Base-by-base conservation (phyloP, 1,140 invertebrate species). In the Lasioglossum baleicum region DNA sequence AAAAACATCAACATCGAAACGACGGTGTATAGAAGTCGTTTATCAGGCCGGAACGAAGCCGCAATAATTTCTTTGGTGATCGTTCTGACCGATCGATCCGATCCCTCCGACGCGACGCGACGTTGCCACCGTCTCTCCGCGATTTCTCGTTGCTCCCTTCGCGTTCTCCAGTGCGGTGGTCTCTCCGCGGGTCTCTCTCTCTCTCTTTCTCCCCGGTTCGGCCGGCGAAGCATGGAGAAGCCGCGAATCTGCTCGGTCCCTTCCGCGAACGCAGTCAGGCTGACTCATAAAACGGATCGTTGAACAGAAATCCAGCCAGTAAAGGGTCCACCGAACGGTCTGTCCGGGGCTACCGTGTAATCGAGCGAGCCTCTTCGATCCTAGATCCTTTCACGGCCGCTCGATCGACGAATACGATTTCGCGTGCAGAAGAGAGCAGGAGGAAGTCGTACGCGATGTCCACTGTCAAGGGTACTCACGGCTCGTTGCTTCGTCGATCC, bases 201-300 rank as follows among this genome's bases (percentile, higher is more conserved):
- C 58, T 60, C 58, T 60, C 58, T 58, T 5, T 42, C 44, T 20
- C 22, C 51, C 51, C 17, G 51, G 17, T 53, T 8, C 40, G 51
- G 61, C 26, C 11, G 26, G 35, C 64, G 73, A 70, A 31, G 61
- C 78, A 48, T n/a, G 51, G 26, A 53, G 51, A 61, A 60, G 78
- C 64, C 68, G 67, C 75, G 80, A 79, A 82, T 82, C 75, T 72
- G 51, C 53, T 31, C 26, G 22, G 35, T 82, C 77, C 76, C 69
- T 79, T 82, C 64, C 75, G 80, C 76, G 75, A 81, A 81, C 60
- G 60, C 80, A 77, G 80, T 61, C 68, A 48, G 48, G 71, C 67
- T 75, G 77, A 83, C 81, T 83, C 77, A 70, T 80, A 80, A 83
- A 83, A 83, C 65, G 71, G 70, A 82, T 83, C 81, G 81, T 81